Conservation (phyloP, 2,888 invertebrate species). For the Eupithecia exiguata region DNA sequence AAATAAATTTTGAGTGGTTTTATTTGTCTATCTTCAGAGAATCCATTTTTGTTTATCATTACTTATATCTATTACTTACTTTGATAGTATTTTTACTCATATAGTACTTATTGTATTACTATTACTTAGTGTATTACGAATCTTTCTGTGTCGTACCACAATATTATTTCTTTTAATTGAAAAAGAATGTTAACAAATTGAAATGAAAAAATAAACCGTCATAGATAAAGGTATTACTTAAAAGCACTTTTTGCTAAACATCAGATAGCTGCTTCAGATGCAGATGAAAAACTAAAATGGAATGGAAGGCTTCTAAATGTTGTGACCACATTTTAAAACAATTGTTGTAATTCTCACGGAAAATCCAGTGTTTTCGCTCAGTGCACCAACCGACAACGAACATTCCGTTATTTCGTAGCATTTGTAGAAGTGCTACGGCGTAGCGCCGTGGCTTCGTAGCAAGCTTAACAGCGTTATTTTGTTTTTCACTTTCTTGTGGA, state of each 20-base stretch:
- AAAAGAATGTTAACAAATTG: background rate
- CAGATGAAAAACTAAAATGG: background rate
- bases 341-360: conserved; percentile 9
- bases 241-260: background rate
- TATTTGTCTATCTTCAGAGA: background rate
- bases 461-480: conserved; percentile 17
- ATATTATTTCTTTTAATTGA: background rate
- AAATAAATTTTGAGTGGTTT: background rate
- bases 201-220: background rate
- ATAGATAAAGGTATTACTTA: background rate
- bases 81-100: too few relatives aligned
- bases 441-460: conserved; percentile 15
- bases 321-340: conserved; percentile 7
- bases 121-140: too few relatives aligned
- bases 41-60: background rate
- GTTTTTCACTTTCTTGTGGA: background rate
- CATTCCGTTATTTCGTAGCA: conserved; percentile 27
- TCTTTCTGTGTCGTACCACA: background rate
- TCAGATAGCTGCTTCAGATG: background rate
- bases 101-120: too few relatives aligned
- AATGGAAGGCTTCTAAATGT: conserved; percentile 1
- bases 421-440: conserved; percentile 22
- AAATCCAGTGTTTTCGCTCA: conserved; percentile 12
- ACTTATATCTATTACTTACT: too few relatives aligned
- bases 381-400: conserved; percentile 9